A percentile compares a stretch with the other conserved stretches of the same genome.
phyloP scores from a whole-genome alignment of 2,797 vertebrate genomes.

The Hyperoplus lanceolatus region DNA sequence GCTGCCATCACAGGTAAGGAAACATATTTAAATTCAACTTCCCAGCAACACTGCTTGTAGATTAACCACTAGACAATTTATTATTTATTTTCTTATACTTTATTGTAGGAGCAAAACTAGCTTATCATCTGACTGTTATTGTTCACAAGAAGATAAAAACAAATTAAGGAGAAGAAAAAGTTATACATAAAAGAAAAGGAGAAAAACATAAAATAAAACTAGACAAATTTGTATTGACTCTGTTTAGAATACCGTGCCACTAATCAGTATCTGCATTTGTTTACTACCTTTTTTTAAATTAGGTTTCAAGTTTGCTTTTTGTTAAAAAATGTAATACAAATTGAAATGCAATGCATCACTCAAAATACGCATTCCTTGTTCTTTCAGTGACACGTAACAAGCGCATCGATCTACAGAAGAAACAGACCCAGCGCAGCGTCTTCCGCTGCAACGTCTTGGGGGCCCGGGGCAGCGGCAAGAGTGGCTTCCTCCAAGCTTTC shows the following conservation, averaged over 20 bases:
- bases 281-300: neutral
- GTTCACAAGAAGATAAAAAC: too few relatives aligned
- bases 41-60: neutral
- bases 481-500: slow-evolving; percentile 93
- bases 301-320: neutral
- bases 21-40: neutral
- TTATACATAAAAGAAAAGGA: too few relatives aligned
- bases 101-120: too few relatives aligned
- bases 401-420: slow-evolving; percentile 98
- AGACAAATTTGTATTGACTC: neutral
- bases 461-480: slow-evolving; percentile 91
- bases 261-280: neutral
- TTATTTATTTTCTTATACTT: neutral
- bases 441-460: slow-evolving; percentile 96
- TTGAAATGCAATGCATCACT: neutral
- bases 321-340: neutral
- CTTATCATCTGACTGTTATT: too few relatives aligned
- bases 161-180: too few relatives aligned
- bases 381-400: slow-evolving; percentile 95
- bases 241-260: neutral
- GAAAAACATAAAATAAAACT: neutral
- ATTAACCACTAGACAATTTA: neutral
- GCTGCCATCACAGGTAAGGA: slow-evolving; percentile 93
- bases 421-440: slow-evolving; percentile 97
- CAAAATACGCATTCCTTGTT: slow-evolving; percentile 9